phyloP scores from a whole-genome alignment of 30 jellyfish, hydroid and myxozoan species.

The Cassiopea xamachana region DNA sequence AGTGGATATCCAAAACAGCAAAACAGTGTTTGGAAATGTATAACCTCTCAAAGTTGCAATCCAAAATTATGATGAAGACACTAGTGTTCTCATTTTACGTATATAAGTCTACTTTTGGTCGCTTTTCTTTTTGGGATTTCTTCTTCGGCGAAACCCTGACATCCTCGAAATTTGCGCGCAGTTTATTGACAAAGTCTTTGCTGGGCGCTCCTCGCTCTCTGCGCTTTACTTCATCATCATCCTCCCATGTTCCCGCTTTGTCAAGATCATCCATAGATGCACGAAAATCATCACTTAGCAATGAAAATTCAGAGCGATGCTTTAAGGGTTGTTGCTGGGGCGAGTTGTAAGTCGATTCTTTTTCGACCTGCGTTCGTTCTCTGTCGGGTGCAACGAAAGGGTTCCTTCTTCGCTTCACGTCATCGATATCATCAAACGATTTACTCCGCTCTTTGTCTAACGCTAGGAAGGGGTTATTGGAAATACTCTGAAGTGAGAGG shows the following conservation, averaged over 20 bases:
- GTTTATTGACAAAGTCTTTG: slow-evolving; percentile 59
- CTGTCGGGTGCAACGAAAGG: slow-evolving; percentile 23
- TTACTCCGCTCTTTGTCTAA: slow-evolving; percentile 68
- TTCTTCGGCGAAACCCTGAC: not conserved
- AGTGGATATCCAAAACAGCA: too few relatives aligned
- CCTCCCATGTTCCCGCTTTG: slow-evolving; percentile 23
- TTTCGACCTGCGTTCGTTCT: not conserved
- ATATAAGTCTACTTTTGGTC: slow-evolving; percentile 49
- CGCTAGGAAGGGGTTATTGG: slow-evolving; percentile 51
- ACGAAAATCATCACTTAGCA: slow-evolving; percentile 64
- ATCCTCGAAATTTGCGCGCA: slow-evolving; percentile 69
- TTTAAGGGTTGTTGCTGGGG: slow-evolving; percentile 5
- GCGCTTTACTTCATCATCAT: slow-evolving; percentile 22
- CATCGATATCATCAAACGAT: slow-evolving; percentile 44
- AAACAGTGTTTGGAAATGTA: too few relatives aligned
- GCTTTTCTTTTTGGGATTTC: not conserved
- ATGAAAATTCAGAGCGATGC: slow-evolving; percentile 23
- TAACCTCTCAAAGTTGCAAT: too few relatives aligned
- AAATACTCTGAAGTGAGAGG: slow-evolving; percentile 17
- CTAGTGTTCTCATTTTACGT: not conserved
- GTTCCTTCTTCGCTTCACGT: slow-evolving; percentile 25
- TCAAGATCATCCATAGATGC: slow-evolving; percentile 65
- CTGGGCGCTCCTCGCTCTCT: slow-evolving; percentile 38
- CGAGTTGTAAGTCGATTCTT: slow-evolving; percentile 2
- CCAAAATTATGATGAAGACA: too few relatives aligned